Conservation (phyloP, 2,113 vertebrate genomes). For the Syngnathus typhle region DNA sequence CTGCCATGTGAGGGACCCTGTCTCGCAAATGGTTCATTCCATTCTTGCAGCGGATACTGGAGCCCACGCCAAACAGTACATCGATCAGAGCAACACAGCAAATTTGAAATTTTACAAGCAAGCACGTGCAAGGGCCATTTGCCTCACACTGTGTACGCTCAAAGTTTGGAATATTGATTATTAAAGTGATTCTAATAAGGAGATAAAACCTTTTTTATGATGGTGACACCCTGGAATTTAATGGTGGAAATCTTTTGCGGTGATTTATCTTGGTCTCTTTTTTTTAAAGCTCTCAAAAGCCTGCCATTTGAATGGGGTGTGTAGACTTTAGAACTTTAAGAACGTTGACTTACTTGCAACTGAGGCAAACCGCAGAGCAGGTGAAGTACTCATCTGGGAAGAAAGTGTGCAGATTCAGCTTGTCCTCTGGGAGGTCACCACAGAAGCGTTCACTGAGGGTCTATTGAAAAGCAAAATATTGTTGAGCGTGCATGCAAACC, state of each 20-base stretch:
- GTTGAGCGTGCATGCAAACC: background rate
- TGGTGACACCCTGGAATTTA: background rate
- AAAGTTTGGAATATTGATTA: background rate
- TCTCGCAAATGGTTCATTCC: constrained; percentile 80
- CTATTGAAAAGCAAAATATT: constrained; percentile 37
- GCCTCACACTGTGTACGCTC: background rate
- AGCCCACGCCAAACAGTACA: background rate
- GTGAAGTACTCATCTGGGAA: constrained; percentile 82
- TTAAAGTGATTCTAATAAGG: too few species aligned
- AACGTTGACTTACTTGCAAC: constrained; percentile 70
- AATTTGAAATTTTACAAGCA: background rate
- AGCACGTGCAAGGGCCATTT: background rate
- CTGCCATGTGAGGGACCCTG: constrained; percentile 69
- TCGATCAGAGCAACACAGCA: background rate
- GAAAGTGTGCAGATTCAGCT: constrained; percentile 68
- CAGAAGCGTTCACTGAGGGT: constrained; percentile 76
- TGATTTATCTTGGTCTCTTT: background rate
- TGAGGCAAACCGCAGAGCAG: constrained; percentile 75
- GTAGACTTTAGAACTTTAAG: background rate
- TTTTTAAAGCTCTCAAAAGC: background rate
- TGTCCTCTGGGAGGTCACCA: constrained; percentile 72
- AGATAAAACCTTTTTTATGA: too few species aligned
- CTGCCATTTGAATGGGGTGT: background rate
- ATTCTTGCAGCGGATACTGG: constrained; percentile 74
- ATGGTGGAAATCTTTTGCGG: background rate